These are phyloP conservation scores for Caerostris darwini DNA, from an alignment of 1,140 invertebrate species.

Conservation along the genomic window DNA sequence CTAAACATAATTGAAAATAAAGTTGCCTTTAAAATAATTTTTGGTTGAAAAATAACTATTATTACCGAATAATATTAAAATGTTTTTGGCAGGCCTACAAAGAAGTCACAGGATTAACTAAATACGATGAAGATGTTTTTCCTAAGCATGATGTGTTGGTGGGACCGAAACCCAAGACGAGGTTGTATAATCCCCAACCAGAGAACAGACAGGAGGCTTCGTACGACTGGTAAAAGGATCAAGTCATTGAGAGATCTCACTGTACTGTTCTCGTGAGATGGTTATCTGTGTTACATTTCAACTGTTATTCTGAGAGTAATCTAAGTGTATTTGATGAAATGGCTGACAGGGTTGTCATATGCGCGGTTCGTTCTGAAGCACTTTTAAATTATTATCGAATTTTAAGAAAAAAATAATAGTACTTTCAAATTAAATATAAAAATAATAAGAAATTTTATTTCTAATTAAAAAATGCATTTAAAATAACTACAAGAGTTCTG, in stretches of 20 bases:
- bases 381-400: neutral
- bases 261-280: neutral
- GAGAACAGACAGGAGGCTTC: conserved; percentile 44
- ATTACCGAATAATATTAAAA: neutral
- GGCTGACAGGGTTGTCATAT: neutral
- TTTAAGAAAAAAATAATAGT: neutral
- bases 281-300: neutral
- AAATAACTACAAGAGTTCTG: neutral
- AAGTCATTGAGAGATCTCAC: neutral
- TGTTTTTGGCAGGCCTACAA: conserved; percentile 79
- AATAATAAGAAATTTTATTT: neutral
- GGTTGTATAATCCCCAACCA: conserved; percentile 79
- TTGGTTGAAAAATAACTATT: neutral
- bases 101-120: conserved; percentile 78
- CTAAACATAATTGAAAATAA: neutral
- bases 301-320: neutral
- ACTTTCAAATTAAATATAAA: too few species aligned
- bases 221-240: conserved; percentile 79
- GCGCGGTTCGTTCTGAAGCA: neutral
- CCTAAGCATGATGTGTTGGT: conserved; percentile 63
- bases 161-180: conserved; percentile 77
- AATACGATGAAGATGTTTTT: conserved; percentile 6
- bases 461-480: neutral
- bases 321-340: neutral
- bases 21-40: neutral